Evolutionary conservation across 2,113 vertebrate genomes (phyloP).

Genomic region (Lamprotornis superbus): DNA sequence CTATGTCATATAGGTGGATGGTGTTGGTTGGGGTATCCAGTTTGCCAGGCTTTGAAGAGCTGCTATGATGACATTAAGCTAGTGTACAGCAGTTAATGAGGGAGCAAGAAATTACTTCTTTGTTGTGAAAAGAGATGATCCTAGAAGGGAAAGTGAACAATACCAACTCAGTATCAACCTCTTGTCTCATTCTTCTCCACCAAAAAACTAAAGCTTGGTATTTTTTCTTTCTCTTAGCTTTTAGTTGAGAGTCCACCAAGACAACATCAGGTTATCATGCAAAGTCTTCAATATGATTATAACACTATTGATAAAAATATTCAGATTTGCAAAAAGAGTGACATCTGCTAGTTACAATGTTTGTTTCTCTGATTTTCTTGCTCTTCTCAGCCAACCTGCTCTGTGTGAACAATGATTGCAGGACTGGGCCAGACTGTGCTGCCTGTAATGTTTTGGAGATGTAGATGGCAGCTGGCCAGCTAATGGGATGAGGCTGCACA

Average conservation of each 20-base stretch:
- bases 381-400: neutral
- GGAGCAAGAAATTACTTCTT: neutral
- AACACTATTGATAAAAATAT: neutral
- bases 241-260: neutral
- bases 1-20: rapidly evolving
- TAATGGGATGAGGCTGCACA: neutral
- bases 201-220: neutral
- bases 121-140: neutral
- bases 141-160: neutral
- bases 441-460: neutral
- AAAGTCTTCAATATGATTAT: neutral
- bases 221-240: neutral
- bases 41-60: neutral
- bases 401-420: neutral
- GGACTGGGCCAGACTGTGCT: neutral
- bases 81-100: neutral
- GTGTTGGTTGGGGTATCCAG: neutral
- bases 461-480: neutral
- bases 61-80: neutral
- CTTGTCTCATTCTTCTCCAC: neutral
- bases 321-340: neutral
- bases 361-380: neutral
- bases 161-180: neutral
- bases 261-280: neutral
- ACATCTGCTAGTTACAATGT: neutral